Evolutionary conservation across 2,888 invertebrate genomes (phyloP).

Genomic region (Ditula angustiorana): DNA sequence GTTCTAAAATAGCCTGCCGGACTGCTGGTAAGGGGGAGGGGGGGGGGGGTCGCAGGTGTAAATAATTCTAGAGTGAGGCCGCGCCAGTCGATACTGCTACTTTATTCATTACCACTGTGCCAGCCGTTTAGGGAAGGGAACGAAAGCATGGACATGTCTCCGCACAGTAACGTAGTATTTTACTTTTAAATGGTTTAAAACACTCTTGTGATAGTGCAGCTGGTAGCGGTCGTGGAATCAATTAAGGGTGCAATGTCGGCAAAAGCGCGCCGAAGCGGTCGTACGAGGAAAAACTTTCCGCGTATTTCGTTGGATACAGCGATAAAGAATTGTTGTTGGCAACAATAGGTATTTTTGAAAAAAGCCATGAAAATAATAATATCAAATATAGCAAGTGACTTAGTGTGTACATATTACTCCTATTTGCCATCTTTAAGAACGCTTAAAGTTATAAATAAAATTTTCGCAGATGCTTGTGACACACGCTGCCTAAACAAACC

Average conservation of each 20-base stretch:
- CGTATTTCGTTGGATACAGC: too few relatives aligned
- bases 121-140: slow-evolving; percentile 66
- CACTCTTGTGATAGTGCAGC: not conserved
- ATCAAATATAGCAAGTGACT: too few relatives aligned
- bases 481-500: not conserved
- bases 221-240: not conserved
- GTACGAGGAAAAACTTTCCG: not conserved
- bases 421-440: too few relatives aligned
- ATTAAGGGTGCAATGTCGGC: not conserved
- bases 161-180: slow-evolving; percentile 38
- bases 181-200: not conserved
- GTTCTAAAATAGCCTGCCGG: slow-evolving; percentile 66
- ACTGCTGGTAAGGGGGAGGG: slow-evolving; percentile 25
- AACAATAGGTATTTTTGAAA: too few relatives aligned
- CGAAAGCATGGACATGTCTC: slow-evolving; percentile 59
- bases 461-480: too few relatives aligned
- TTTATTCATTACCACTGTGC: slow-evolving; percentile 78
- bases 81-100: slow-evolving; percentile 78
- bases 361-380: too few relatives aligned
- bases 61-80: slow-evolving; percentile 77
- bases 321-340: too few relatives aligned
- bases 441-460: too few relatives aligned
- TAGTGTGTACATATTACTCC: too few relatives aligned
- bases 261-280: not conserved
- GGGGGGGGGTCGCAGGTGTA: slow-evolving; percentile 67